Evolutionary conservation across 2,797 vertebrate genomes (phyloP), one percentile per base, ranked within the genome.

Genomic region (Myiotriccus ornatus): DNA sequence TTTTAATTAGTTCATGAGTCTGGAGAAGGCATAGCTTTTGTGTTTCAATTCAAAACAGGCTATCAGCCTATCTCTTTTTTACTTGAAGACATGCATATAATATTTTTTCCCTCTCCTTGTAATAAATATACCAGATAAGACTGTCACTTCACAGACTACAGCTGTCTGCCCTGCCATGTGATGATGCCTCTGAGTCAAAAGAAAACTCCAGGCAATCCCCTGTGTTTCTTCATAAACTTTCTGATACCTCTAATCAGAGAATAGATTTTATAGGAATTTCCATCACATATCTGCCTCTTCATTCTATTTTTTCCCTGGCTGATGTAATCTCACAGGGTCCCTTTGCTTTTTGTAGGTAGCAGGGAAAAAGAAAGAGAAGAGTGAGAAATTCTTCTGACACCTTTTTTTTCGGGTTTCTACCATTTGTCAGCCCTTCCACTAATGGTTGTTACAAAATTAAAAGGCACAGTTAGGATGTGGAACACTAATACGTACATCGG

Each of bases 211-310:
- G 92, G 88, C 82, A 91, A 86, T 70, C 71, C 91, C 76, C n/a
- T 46, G 41, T 62, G 76, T 34, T 81, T 84, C 67, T 80, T 81
- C 35, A 50, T 77, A 14, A 0, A 3, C 74, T 94, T 94, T 70
- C 90, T 19, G 37, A 93, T 94, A 82, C 37, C 67, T 93, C 64
- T 87, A 95, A 96, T 83, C 76, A 95, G 71, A 82, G 69, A 92
- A 85, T 56, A 52, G 49, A 80, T 70, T 96, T 94, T 93, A 94
- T 68, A 88, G 92, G 84, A 93, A 92, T 95, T 96, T 94, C 91
- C 68, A 86, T 91, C 83, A 43, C 70, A 55, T 37, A 35, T 56
- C 69, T 90, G 25, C 52, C n/a, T 73, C 46, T 92, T 82, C 56
- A 73, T 90, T 86, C 64, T 89, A 13, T 89, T 87, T 96, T 96